Base-by-base conservation (phyloP, 53 echinoderm and acorn worm species). In the Holothuria scabra region DNA sequence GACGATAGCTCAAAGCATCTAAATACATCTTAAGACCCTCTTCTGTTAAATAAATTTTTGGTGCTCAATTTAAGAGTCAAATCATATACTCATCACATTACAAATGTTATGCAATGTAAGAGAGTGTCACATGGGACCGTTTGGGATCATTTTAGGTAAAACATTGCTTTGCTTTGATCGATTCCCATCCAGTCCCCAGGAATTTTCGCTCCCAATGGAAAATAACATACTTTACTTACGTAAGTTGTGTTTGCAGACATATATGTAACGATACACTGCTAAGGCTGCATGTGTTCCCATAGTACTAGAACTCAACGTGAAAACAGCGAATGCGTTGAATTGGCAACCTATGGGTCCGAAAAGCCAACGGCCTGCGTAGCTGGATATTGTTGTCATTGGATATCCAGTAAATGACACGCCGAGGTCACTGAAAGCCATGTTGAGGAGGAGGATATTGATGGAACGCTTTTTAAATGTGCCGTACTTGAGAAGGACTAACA, bases 391-490 rank as follows among this genome's bases (percentile, higher is more conserved):
- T 8, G 84, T 81, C 20, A 92, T 74, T 6, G 95, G 95, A 64
- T 90, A 90, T 1, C 95, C 92, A n/a, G 87, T 59, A 56, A 92
- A 62, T 12, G 90, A 92, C 13, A 94, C 83, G 33, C 92, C 90
- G 34, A 94, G 65, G 60, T 94, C 95, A 52, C 95, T 94, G 59
- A 82, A 66, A 3, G 95, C 95, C 64, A 94, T 86, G 85, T 94
- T 94, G 57, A 92, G 20, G 0, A 94, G 59, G 35, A 94, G 80
- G 19, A 90, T 65, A 46, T 94, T 94, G 80, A 94, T 85, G 60
- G 94, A 72, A 44, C 85, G 78, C 61, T 94, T 94, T 4, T 84
- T 84, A 60, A 92, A 94, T 19, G 89, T 89, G 21, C 85, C 68
- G 38, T 84, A 87, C 49, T 84, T 89, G 26, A 81, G 58, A 22